These are phyloP conservation scores for Nycticebus coucang DNA, from an alignment of 2,113 vertebrate species.

Conservation along the genomic window DNA sequence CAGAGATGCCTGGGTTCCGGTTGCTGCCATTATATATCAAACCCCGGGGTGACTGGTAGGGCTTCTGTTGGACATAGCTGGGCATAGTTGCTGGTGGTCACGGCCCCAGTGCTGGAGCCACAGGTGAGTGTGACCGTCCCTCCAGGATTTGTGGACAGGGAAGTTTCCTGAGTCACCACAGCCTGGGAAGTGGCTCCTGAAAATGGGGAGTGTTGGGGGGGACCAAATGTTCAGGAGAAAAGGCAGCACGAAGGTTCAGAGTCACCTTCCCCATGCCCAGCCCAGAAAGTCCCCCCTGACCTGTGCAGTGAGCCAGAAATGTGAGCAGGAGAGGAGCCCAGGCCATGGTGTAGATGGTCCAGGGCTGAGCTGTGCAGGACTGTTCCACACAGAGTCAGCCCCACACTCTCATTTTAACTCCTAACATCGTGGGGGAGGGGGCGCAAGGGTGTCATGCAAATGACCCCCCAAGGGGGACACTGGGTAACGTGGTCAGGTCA, in stretches of 20 bases:
- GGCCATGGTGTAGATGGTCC: not conserved
- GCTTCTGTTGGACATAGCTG: not conserved
- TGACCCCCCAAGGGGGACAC: too few species aligned
- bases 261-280: not conserved
- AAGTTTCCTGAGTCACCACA: not conserved
- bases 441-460: not conserved
- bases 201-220: not conserved
- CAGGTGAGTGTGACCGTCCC: constrained; percentile 26
- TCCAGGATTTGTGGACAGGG: not conserved
- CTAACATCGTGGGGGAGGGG: too few species aligned
- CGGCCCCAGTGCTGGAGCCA: not conserved
- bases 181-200: not conserved
- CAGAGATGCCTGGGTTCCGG: accelerated
- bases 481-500: not conserved
- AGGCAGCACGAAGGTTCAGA: not conserved
- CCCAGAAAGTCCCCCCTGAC: not conserved
- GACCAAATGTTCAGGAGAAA: not conserved
- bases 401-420: not conserved
- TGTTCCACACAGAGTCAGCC: not conserved
- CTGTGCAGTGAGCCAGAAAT: constrained; percentile 17
- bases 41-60: not conserved
- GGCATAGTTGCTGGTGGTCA: constrained; percentile 10
- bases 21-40: not conserved
- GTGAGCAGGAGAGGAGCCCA: constrained; percentile 11
- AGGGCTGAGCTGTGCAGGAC: not conserved